Base-by-base conservation (phyloP, 2,888 invertebrate species). In the Lithophane semibrunnea region DNA sequence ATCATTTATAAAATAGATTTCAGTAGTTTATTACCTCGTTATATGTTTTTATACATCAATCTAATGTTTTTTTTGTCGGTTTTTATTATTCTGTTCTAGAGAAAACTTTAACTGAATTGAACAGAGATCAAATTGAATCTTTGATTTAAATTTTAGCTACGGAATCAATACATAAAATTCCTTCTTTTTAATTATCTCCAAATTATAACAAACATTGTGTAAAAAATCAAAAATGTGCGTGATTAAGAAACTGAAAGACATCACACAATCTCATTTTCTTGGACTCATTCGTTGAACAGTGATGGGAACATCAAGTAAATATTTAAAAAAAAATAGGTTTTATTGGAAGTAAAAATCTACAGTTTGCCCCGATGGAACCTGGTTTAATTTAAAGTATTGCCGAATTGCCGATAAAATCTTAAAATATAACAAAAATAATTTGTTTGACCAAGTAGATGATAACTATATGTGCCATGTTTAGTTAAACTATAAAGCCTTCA, bases 291-390 rank as follows among this genome's bases (percentile, higher is more conserved):
- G 12, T 4, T 24, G 47, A 10, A 47, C 24, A 66, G n/a, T 64
- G n/a, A 18, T 24, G 10, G 7, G 3, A 49, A 21, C 10, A 24
- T 47, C 16, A 47, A 18, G 29, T 3, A 49, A 49, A 49, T 66
- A 21, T 66, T 29, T 49, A 29, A 29, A 29, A 37, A 21, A 67
- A 29, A 29, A 29, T 13, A 9, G 29, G 13, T 21, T 37, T 52
- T 37, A 52, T 29, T n/a, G n/a, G 18, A 49, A 66, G 16, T 66
- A 29, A 2, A 29, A 16, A 29, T 42, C 13, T 69, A 21, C 16
- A 54, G 24, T 24, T 54, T 73, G 54, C 67, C 67, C 52, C 72
- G 5, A 49, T 67, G 37, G 18, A 68, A 42, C 7, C 3, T 72
- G 18, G 2, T 24, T 68, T 72, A 13, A 52, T 52, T 72, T 42